Conservation (phyloP, 2,113 vertebrate species). For the Xerus inauris region DNA sequence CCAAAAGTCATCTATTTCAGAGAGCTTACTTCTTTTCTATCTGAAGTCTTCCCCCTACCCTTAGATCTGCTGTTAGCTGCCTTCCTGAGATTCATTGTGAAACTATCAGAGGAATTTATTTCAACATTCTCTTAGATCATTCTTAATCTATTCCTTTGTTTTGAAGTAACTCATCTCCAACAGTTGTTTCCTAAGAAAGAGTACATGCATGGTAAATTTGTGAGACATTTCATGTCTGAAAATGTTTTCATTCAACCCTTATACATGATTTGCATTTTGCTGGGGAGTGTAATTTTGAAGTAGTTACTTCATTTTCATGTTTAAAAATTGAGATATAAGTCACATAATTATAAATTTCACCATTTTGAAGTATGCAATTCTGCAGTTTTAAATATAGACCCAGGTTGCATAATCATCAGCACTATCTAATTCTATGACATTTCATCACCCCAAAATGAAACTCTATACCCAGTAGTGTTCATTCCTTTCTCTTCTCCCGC, state of each 20-base stretch:
- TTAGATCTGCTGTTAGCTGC: neutral
- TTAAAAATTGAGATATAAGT: neutral
- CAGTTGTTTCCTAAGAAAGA: slow-evolving; percentile 8
- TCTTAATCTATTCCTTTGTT: neutral
- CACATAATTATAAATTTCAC: neutral
- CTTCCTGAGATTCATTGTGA: slow-evolving; percentile 16
- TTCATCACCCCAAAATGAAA: neutral
- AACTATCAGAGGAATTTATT: neutral
- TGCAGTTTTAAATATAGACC: neutral
- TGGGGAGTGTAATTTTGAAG: slow-evolving; percentile 1
- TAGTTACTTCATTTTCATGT: neutral
- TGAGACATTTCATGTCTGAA: neutral
- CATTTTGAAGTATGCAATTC: neutral
- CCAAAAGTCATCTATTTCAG: neutral
- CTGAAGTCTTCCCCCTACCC: neutral
- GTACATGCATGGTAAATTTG: neutral
- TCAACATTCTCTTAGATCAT: neutral
- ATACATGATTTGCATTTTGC: slow-evolving; percentile 11
- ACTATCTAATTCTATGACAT: neutral
- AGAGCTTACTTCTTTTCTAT: neutral
- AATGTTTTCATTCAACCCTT: neutral
- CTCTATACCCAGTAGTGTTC: neutral
- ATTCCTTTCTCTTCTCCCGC: neutral
- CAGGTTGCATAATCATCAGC: neutral
- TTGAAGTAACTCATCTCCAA: neutral